phyloP scores from a whole-genome alignment of 1,140 invertebrate species.

The Globodera ellingtonae region DNA sequence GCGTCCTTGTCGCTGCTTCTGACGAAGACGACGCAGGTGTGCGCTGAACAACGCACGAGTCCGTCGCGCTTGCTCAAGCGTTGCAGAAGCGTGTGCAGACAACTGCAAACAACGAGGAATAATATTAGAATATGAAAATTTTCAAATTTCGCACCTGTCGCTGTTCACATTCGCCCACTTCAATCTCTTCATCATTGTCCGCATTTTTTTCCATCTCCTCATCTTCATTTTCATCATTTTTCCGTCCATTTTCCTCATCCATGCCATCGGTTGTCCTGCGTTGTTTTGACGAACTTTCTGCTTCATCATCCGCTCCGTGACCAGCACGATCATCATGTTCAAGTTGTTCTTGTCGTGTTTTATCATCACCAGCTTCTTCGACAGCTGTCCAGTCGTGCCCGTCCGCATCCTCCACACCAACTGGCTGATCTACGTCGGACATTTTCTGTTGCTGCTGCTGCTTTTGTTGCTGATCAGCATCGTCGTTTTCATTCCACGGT shows the following conservation, averaged over 20 bases:
- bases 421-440: not conserved
- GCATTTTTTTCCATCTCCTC: too few relatives aligned
- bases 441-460: constrained; percentile 8
- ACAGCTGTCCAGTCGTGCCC: constrained; percentile 4
- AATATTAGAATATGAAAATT: not conserved
- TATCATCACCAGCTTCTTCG: constrained; percentile 19
- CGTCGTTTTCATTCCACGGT: not conserved
- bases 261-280: too few relatives aligned
- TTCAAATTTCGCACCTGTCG: not conserved
- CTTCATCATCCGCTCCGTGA: too few relatives aligned
- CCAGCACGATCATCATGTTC: too few relatives aligned
- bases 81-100: not conserved
- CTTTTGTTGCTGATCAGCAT: not conserved
- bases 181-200: too few relatives aligned
- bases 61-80: constrained; percentile 18
- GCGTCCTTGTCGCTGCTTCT: not conserved
- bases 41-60: constrained; percentile 12
- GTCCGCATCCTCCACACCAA: too few relatives aligned
- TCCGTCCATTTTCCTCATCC: too few relatives aligned
- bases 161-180: not conserved
- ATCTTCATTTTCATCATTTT: too few relatives aligned
- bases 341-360: not conserved
- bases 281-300: too few relatives aligned
- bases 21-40: constrained; percentile 3
- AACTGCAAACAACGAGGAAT: constrained; percentile 11